phyloP scores from a whole-genome alignment of 2,888 invertebrate species.

The Isotomurus palustris region DNA sequence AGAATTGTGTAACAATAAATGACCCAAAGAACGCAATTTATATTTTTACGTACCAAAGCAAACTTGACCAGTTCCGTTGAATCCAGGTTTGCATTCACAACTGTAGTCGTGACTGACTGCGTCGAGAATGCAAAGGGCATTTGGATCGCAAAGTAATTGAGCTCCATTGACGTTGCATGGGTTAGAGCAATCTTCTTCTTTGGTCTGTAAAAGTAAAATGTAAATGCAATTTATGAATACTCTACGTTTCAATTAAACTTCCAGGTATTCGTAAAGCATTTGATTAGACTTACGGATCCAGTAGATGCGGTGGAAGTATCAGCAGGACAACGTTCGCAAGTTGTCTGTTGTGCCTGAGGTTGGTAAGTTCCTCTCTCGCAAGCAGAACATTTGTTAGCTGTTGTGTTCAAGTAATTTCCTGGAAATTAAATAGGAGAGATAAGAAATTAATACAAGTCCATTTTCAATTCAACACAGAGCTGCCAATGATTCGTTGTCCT shows the following conservation, averaged over 20 bases:
- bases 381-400: constrained; percentile 75
- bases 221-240: constrained; percentile 24
- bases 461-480: neutral
- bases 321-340: constrained; percentile 79
- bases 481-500: constrained; percentile 17
- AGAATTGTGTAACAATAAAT: neutral
- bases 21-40: neutral
- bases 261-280: neutral
- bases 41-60: constrained; percentile 59
- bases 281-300: constrained; percentile 64
- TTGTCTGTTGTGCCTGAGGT: constrained; percentile 78
- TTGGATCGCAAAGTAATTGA: constrained; percentile 78
- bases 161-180: constrained; percentile 80
- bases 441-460: neutral
- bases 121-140: constrained; percentile 79
- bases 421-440: constrained; percentile 45
- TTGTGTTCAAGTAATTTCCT: constrained; percentile 80
- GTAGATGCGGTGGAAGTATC: constrained; percentile 81
- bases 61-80: constrained; percentile 77
- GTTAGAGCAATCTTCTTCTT: constrained; percentile 78
- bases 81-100: constrained; percentile 90
- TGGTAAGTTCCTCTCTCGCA: constrained; percentile 90
- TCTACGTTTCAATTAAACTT: constrained; percentile 6
- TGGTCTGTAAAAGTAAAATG: constrained; percentile 57
- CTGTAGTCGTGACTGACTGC: constrained; percentile 89